Conservation (phyloP, 2,113 vertebrate species). For the Triplophysa rosa region DNA sequence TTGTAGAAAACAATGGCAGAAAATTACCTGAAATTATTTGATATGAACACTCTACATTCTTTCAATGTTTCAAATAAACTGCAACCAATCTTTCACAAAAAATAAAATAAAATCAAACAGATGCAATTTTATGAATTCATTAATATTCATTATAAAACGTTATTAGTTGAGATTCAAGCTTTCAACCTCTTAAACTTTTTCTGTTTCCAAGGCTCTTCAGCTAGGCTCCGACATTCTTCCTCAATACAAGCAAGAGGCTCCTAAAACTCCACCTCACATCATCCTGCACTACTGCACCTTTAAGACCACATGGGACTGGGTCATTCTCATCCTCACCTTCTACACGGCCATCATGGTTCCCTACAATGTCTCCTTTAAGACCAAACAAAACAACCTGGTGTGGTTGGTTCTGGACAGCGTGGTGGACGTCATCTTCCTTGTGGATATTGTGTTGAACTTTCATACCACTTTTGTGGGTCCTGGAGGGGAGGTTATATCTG, state of each 20-base stretch:
- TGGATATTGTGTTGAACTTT: slow-evolving; percentile 98
- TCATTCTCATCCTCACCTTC: slow-evolving; percentile 98
- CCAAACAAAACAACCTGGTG: slow-evolving; percentile 92
- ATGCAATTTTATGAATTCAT: too few relatives aligned
- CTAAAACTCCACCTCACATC: slow-evolving; percentile 97
- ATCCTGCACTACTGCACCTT: slow-evolving; percentile 98
- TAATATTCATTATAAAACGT: too few relatives aligned
- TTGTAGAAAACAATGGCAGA: too few relatives aligned
- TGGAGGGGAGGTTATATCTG: slow-evolving; percentile 93
- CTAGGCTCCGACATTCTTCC: slow-evolving; percentile 97
- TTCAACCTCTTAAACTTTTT: neutral
- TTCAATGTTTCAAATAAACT: too few relatives aligned
- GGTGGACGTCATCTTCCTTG: slow-evolving; percentile 93
- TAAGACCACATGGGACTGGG: slow-evolving; percentile 99
- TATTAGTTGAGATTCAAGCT: too few relatives aligned
- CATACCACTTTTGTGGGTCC: slow-evolving; percentile 97
- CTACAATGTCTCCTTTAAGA: slow-evolving; percentile 97
- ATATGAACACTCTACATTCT: too few relatives aligned
- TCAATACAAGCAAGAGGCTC: slow-evolving; percentile 97
- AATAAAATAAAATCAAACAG: too few relatives aligned
- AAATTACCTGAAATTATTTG: too few relatives aligned
- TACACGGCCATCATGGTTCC: slow-evolving; percentile 99
- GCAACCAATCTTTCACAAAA: too few relatives aligned
- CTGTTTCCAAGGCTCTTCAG: slow-evolving; percentile 84
- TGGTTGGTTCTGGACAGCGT: slow-evolving; percentile 99